Conservation (phyloP, 2,797 vertebrate genomes). For the Coracias cyanogaster region DNA sequence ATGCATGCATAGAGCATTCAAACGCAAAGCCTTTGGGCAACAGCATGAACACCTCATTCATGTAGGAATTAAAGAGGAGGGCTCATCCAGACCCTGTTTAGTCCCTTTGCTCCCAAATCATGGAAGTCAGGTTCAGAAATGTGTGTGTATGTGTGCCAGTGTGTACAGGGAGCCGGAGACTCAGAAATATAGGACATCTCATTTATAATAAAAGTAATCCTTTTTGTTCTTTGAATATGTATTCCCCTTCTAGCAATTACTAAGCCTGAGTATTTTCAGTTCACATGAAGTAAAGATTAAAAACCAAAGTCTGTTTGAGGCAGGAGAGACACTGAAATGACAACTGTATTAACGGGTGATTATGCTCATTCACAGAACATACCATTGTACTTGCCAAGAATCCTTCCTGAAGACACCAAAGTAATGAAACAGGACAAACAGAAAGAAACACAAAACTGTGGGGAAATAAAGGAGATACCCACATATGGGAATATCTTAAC, state of each 20-base stretch:
- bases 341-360: neutral
- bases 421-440: neutral
- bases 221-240: neutral
- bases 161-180: neutral
- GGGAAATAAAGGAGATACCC: neutral
- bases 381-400: neutral
- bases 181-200: neutral
- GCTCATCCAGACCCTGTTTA: neutral
- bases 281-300: neutral
- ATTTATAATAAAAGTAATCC: neutral
- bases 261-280: neutral
- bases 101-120: neutral
- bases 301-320: neutral
- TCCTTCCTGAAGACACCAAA: neutral
- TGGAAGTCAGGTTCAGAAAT: neutral
- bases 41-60: neutral
- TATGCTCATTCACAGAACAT: neutral
- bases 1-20: neutral
- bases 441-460: neutral
- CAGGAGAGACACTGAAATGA: neutral
- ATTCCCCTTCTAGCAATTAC: neutral
- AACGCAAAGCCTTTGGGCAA: neutral
- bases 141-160: fast-evolving
- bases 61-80: neutral
- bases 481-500: neutral